phyloP scores from a whole-genome alignment of 2,888 invertebrate species.

The Rhamphomyia laevipes region DNA sequence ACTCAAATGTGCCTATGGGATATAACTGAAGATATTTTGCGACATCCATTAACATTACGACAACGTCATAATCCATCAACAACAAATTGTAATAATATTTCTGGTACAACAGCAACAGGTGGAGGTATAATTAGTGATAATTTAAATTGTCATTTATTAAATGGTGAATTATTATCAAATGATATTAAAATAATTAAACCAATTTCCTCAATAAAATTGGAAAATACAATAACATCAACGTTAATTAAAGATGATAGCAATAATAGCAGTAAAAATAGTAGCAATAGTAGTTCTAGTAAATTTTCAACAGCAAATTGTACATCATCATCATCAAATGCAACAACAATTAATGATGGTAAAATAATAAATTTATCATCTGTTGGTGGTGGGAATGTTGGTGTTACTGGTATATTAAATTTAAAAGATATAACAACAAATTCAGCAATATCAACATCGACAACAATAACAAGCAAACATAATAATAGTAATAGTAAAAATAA shows the following conservation, averaged over 20 bases:
- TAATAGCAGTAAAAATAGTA: slow-evolving; percentile 29
- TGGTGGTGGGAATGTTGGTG: background rate
- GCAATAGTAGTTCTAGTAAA: slow-evolving; percentile 33
- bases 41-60: slow-evolving; percentile 47
- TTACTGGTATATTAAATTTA: slow-evolving; percentile 22
- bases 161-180: slow-evolving; percentile 30
- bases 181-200: slow-evolving; percentile 35
- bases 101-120: background rate
- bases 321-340: slow-evolving; percentile 30
- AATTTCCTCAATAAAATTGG: slow-evolving; percentile 18
- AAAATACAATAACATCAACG: background rate
- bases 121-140: slow-evolving; percentile 10
- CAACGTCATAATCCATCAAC: slow-evolving; percentile 32
- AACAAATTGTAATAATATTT: slow-evolving; percentile 18
- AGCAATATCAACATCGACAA: slow-evolving; percentile 13
- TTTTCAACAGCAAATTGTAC: slow-evolving; percentile 38
- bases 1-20: slow-evolving; percentile 98
- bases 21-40: slow-evolving; percentile 86
- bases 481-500: slow-evolving; percentile 24
- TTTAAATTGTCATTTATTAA: slow-evolving; percentile 20
- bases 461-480: slow-evolving; percentile 19
- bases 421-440: slow-evolving; percentile 23
- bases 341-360: slow-evolving; percentile 6
- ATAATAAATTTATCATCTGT: background rate
- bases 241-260: slow-evolving; percentile 18